Evolutionary conservation across 2,888 invertebrate genomes (phyloP), one percentile per base, ranked within the genome.

Genomic region (Ashinkailepas kermadecensis): DNA sequence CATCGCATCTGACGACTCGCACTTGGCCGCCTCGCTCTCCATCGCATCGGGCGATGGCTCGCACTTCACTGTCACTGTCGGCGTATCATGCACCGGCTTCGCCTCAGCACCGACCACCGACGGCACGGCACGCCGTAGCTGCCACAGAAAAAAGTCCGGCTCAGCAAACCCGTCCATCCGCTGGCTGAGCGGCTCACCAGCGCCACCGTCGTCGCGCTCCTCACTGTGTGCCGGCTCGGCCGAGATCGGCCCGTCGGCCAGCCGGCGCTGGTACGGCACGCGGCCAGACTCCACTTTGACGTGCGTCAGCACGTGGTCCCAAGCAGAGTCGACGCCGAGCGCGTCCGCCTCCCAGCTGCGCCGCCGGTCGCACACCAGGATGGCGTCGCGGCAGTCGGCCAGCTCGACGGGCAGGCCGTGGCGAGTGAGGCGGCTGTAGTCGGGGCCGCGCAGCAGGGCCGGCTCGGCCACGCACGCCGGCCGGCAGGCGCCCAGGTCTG

Each of bases 351-450:
- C 95, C 95, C 95, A 95, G 81, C 90, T 88, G 85, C 93, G 92
- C 74, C 92, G 91, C 84, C 92, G 92, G 86, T 95, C 93, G 85
- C 92, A 90, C 83, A 95, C 92, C 87, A 95, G 95, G 84, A 94
- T 90, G 86, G 95, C 95, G 80, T 93, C 92, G 85, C 93, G 92
- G 81, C 91, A 89, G 57, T 92, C 90, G 82, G 93, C 91, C 85
- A 93, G 89, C 85, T 92, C 92, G 74, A 97, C 96, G 57, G 93
- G 92, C 86, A 93, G 91, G 82, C 96, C 94, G 15, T 83, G 93
- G 81, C 96, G 91, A 84, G 95, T 93, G 85, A 93, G 90, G 86
- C 93, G 89, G 81, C 96, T 95, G 88, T 93, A 96, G 88, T 97
- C 95, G 58, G 86, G 85, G 81, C 86, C 85, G 2, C 13, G 15